Percentiles rank a stretch among this genome's conserved stretches.
phyloP scores from a whole-genome alignment of 2,797 vertebrate genomes.

The Hylomyscus alleni region DNA sequence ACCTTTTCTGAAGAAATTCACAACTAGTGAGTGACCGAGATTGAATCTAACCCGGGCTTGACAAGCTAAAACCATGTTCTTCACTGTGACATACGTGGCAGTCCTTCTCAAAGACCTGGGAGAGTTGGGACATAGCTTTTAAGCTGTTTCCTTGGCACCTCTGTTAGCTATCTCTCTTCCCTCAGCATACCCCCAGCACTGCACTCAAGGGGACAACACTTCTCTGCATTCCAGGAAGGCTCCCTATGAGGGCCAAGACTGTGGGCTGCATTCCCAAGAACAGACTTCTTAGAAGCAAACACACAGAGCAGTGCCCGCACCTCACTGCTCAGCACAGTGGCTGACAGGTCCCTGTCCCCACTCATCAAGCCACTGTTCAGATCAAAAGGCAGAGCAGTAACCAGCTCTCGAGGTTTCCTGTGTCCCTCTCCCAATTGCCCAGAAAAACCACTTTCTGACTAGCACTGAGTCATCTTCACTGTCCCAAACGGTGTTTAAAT shows the following conservation, averaged over 20 bases:
- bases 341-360: not conserved
- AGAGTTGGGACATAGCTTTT: not conserved
- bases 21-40: not conserved
- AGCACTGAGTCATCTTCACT: not conserved
- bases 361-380: not conserved
- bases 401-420: fast-evolving
- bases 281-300: not conserved
- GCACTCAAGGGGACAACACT: not conserved
- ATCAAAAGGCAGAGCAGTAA: fast-evolving
- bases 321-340: not conserved
- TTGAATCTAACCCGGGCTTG: not conserved
- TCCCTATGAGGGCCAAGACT: not conserved
- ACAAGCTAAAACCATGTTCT: fast-evolving
- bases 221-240: not conserved
- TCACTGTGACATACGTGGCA: fast-evolving
- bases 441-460: not conserved
- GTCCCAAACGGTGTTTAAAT: not conserved
- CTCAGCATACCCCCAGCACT: not conserved
- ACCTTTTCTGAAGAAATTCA: not conserved
- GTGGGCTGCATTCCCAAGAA: not conserved
- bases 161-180: not conserved
- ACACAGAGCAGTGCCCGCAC: fast-evolving
- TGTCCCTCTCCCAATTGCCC: fast-evolving
- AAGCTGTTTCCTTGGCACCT: not conserved
- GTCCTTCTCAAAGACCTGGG: not conserved